Percentiles rank a stretch among this genome's conserved stretches.
phyloP scores from a whole-genome alignment of 2,797 vertebrate genomes.

The Pipistrellus nathusii region DNA sequence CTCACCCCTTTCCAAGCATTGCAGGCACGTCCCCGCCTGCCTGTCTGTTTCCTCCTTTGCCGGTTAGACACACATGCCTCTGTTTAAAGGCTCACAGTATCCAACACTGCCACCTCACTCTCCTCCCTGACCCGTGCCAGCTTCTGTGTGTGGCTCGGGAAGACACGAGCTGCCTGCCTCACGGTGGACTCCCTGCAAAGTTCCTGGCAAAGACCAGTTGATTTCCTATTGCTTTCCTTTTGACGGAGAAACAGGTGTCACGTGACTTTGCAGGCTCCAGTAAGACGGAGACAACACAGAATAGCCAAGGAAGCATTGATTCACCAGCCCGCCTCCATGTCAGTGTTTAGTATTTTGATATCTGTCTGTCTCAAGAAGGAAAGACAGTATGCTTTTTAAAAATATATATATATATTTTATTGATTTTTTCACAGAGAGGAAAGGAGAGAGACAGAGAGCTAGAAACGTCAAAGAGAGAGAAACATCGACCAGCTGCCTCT shows the following conservation, averaged over 20 bases:
- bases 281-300: not conserved
- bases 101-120: not conserved
- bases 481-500: no score
- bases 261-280: not conserved
- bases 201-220: not conserved
- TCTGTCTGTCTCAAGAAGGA: not conserved
- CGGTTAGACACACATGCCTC: not conserved
- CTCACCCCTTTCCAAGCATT: not conserved
- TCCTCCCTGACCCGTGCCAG: not conserved
- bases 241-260: not conserved
- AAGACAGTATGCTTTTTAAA: not conserved
- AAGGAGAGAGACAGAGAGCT: no score
- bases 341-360: not conserved
- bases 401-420: no score
- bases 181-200: not conserved
- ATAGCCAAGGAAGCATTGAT: conserved; percentile 9
- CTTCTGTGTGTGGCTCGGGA: not conserved
- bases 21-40: not conserved
- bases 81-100: not conserved
- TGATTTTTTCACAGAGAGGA: no score
- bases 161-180: not conserved
- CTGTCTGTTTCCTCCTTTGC: no score
- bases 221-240: conserved; percentile 9
- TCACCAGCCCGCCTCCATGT: not conserved
- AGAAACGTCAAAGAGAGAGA: no score